A percentile compares a stretch with the other conserved stretches of the same genome.
phyloP scores from a whole-genome alignment of 2,797 vertebrate species.

The Phataginus tetradactyla region DNA sequence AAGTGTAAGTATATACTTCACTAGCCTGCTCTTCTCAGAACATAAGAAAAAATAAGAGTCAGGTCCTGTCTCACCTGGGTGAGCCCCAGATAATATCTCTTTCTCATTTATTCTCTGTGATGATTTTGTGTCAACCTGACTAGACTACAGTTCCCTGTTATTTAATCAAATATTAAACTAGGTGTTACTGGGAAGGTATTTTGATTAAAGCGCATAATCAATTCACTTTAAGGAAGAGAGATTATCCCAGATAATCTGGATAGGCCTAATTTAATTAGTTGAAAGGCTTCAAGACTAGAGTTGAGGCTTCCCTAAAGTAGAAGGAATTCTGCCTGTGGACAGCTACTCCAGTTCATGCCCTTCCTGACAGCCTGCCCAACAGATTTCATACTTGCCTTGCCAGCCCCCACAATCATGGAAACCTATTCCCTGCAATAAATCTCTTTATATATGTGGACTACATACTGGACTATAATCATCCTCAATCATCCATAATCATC shows the following conservation, averaged over 20 bases:
- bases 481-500: background rate
- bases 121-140: background rate
- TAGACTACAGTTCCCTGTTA: background rate
- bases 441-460: background rate
- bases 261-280: background rate
- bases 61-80: background rate
- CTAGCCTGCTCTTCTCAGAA: background rate
- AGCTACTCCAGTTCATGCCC: too few relatives aligned
- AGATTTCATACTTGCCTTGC: background rate
- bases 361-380: background rate
- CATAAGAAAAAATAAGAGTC: background rate
- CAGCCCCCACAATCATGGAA: background rate
- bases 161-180: background rate
- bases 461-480: background rate
- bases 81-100: background rate
- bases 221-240: background rate
- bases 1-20: background rate
- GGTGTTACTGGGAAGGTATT: background rate
- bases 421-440: background rate
- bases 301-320: background rate
- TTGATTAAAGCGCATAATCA: background rate
- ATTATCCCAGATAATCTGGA: background rate
- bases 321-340: background rate
- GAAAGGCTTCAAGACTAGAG: background rate
- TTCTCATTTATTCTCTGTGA: background rate